Conservation (phyloP, 2,888 invertebrate genomes). For the Rhingia campestris region DNA sequence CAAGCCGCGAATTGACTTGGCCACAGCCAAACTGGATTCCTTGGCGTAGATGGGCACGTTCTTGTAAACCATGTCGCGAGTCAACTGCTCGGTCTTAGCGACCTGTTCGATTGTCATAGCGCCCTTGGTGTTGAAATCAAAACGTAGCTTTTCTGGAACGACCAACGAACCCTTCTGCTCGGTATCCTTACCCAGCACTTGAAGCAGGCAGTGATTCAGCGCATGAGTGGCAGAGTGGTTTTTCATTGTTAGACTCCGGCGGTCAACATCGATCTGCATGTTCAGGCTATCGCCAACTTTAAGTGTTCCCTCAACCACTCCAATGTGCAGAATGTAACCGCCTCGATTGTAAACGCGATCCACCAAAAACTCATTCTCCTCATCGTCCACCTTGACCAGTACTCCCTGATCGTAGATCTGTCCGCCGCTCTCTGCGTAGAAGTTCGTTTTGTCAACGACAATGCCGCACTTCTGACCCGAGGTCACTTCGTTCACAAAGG, state of each 20-base stretch:
- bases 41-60: slow-evolving; percentile 94
- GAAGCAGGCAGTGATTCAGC: slow-evolving; percentile 95
- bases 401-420: slow-evolving; percentile 98
- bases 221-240: slow-evolving; percentile 99
- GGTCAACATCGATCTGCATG: slow-evolving; percentile 91
- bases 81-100: slow-evolving; percentile 91
- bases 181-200: slow-evolving; percentile 94
- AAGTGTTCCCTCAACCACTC: slow-evolving; percentile 92
- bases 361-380: slow-evolving; percentile 94
- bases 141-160: slow-evolving; percentile 97
- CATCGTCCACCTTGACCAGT: slow-evolving; percentile 91
- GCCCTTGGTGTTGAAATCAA: slow-evolving; percentile 97
- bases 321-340: slow-evolving; percentile 97
- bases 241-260: slow-evolving; percentile 97
- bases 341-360: slow-evolving; percentile 97
- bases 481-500: slow-evolving; percentile 92
- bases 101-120: slow-evolving; percentile 95
- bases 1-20: slow-evolving; percentile 95
- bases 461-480: slow-evolving; percentile 96
- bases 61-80: slow-evolving; percentile 89
- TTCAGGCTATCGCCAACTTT: slow-evolving; percentile 92
- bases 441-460: slow-evolving; percentile 94
- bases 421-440: slow-evolving; percentile 99
- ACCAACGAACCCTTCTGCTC: slow-evolving; percentile 99
- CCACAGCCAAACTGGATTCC: slow-evolving; percentile 91